Evolutionary conservation across 1,140 invertebrate genomes (phyloP), one percentile per base, ranked within the genome.

Genomic region (Neodiprion lecontei): DNA sequence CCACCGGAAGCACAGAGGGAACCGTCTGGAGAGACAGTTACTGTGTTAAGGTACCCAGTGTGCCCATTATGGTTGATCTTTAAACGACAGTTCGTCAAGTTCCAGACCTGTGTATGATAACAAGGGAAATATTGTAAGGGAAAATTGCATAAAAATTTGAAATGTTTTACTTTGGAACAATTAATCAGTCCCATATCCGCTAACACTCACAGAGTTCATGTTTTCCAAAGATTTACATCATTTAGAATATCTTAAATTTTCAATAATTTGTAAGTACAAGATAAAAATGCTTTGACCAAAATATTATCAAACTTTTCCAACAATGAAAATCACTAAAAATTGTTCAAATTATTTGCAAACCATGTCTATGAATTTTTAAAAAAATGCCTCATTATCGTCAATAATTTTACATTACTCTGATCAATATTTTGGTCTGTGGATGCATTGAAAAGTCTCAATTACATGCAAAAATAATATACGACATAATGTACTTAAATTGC

Each of bases 11-110:
- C 98, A 90, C 99, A 99, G 4, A 99, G 92, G 3, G 98, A 99
- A 84, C 98, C 99, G 91, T 99, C 99, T 84, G 99, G 99, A 72
- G 98, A 99, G 61, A 99, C 98, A 10, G 99, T 99, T 0, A 99
- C 98, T 67, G 97, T 98, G 90, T 99, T 99, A 83, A 99, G 89
- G 88, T 99, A 99, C 21, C 98, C 98, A 85, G 92, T 94, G 88
- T 99, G 99, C 70, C 98, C 98, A 86, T 94, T 93, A 86, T 99
- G 98, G 89, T 99, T 99, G 85, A 98, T 99, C 91, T 99, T 99
- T 82, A 99, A 90, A 85, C 96, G 96, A 91, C 99, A 99, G 90
- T 99, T 99, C 67, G 98, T 96, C 89, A 99, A 91, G 87, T 99
- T 99, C 98, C 99, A 99, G 73, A 99, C 97, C 96, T 97, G 76